phyloP scores from a whole-genome alignment of 2,888 invertebrate species.

The Spilarctia lutea region DNA sequence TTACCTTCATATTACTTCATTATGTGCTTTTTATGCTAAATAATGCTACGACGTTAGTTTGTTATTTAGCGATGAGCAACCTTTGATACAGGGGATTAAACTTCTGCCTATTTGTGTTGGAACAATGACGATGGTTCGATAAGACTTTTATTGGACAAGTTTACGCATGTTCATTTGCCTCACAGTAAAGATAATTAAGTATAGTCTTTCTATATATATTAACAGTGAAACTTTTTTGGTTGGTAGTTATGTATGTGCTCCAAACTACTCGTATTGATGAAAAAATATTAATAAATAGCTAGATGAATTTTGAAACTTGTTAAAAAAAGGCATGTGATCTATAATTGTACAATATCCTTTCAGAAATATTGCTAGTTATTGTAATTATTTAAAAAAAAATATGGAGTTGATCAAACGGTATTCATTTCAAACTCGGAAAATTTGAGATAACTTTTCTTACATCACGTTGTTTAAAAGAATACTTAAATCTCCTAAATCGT shows the following conservation, averaged over 20 bases:
- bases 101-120: slow-evolving; percentile 16
- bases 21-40: slow-evolving; percentile 63
- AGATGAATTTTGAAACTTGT: background rate
- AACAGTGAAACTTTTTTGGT: too few species aligned
- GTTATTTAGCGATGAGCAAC: slow-evolving; percentile 25
- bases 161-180: background rate
- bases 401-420: background rate
- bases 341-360: background rate
- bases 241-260: background rate
- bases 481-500: background rate
- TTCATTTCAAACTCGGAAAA: background rate
- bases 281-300: background rate
- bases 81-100: slow-evolving; percentile 20
- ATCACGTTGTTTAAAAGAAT: background rate
- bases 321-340: background rate
- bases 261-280: background rate
- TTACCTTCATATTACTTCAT: slow-evolving; percentile 71
- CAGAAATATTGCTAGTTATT: background rate
- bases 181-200: background rate
- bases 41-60: slow-evolving; percentile 34
- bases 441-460: background rate
- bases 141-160: slow-evolving; percentile 9
- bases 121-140: slow-evolving; percentile 21
- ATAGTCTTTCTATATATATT: background rate
- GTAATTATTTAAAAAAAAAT: too few species aligned